Evolutionary conservation across 2,888 invertebrate species (phyloP).

Genomic region (Galeopsomyia nigrocyanea): DNA sequence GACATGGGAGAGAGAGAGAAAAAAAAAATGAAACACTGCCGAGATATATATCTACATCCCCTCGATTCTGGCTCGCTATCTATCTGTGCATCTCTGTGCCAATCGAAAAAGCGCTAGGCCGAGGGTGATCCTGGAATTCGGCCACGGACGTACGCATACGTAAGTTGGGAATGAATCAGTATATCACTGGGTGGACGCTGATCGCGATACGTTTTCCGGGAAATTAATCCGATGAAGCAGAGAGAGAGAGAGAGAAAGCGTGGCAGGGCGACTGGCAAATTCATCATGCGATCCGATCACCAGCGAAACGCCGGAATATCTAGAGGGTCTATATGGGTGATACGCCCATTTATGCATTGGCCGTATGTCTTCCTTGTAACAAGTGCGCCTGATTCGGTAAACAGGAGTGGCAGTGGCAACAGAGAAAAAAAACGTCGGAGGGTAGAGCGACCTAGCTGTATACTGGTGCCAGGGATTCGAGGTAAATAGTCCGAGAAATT

Average conservation of each 20-base stretch:
- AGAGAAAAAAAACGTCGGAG: slow-evolving; percentile 10
- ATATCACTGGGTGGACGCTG: too few species aligned
- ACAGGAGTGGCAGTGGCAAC: not conserved
- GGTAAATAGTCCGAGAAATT: slow-evolving; percentile 33
- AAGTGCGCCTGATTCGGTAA: slow-evolving; percentile 21
- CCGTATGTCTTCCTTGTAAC: slow-evolving; percentile 16
- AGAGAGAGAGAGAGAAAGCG: too few species aligned
- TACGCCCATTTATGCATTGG: slow-evolving; percentile 32
- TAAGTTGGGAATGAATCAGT: too few species aligned
- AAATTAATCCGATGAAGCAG: too few species aligned
- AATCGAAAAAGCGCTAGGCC: too few species aligned
- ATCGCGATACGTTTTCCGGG: too few species aligned
- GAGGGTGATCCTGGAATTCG: not conserved
- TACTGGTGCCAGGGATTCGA: not conserved
- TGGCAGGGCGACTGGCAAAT: slow-evolving; percentile 7
- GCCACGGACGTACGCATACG: slow-evolving; percentile 11
- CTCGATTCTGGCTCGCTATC: too few species aligned
- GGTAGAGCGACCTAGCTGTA: not conserved
- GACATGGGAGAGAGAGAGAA: too few species aligned
- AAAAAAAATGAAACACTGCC: too few species aligned
- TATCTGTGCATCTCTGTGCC: too few species aligned
- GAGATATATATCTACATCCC: too few species aligned
- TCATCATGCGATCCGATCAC: slow-evolving; percentile 20
- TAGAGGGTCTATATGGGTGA: not conserved
- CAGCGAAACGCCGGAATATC: slow-evolving; percentile 29